A percentile compares a stretch with the other conserved stretches of the same genome.
These are phyloP conservation scores for Tenthredo distinguenda DNA, from an alignment of 2,888 invertebrate genomes.

Conservation along the genomic window DNA sequence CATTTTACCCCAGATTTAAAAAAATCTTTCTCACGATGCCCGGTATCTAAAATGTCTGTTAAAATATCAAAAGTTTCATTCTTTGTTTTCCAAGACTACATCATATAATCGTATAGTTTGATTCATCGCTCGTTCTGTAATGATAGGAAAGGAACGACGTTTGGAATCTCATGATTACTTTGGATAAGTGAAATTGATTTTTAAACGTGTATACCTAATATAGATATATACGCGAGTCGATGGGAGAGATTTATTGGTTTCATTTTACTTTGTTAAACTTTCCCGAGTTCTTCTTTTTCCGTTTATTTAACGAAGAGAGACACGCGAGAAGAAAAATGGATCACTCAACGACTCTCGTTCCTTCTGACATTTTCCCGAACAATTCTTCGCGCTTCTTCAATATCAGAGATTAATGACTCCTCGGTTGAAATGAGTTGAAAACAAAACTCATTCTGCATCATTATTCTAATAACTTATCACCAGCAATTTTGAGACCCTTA, in stretches of 20 bases:
- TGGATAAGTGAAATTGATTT: not conserved
- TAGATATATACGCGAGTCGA: not conserved
- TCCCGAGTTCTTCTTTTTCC: not conserved
- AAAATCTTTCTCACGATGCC: too few relatives aligned
- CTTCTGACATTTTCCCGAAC: conserved; percentile 17
- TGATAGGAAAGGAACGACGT: not conserved
- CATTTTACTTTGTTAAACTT: conserved; percentile 41
- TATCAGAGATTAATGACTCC: conserved; percentile 25
- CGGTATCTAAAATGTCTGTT: too few relatives aligned
- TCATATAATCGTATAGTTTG: not conserved
- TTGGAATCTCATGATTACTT: not conserved
- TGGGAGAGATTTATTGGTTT: conserved; percentile 14
- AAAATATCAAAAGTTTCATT: too few relatives aligned
- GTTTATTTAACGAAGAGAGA: conserved; percentile 23
- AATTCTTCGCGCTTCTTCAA: conserved; percentile 32
- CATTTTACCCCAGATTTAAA: too few relatives aligned
- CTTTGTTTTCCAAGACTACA: too few relatives aligned
- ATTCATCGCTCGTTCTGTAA: not conserved
- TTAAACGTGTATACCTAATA: not conserved
- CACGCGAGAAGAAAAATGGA: conserved; percentile 24
- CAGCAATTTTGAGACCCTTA: not conserved
- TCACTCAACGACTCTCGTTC: conserved; percentile 7
- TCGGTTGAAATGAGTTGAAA: not conserved
- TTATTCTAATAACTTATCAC: not conserved
- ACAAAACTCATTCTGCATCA: conserved; percentile 4